Evolutionary conservation across 2,113 vertebrate genomes (phyloP).

Genomic region (Fukomys damarensis): DNA sequence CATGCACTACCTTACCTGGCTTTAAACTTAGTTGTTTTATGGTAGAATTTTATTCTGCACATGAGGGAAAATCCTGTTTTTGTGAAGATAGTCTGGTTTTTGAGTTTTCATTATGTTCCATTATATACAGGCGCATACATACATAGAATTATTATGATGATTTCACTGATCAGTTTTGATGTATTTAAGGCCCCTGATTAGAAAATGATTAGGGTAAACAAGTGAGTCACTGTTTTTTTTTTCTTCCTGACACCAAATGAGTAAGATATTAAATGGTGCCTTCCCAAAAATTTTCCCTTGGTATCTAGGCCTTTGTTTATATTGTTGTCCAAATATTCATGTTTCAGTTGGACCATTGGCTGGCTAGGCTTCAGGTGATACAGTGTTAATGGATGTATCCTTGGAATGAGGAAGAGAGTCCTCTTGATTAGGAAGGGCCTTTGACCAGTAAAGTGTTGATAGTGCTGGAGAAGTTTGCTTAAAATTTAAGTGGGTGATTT

Average conservation of each 20-base stretch:
- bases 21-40: constrained; percentile 36
- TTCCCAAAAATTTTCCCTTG: constrained; percentile 27
- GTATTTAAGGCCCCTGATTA: not conserved
- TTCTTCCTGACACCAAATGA: constrained; percentile 32
- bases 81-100: constrained; percentile 38
- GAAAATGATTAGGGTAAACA: constrained; percentile 52
- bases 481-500: constrained; percentile 45
- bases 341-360: not conserved
- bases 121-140: not conserved
- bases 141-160: not conserved
- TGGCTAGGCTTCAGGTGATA: constrained; percentile 24
- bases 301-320: constrained; percentile 32
- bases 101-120: constrained; percentile 28
- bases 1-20: too few relatives aligned
- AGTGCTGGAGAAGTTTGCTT: constrained; percentile 37
- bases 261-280: constrained; percentile 35
- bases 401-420: constrained; percentile 6
- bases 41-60: constrained; percentile 48
- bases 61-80: constrained; percentile 14
- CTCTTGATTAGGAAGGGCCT: constrained; percentile 45
- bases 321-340: not conserved
- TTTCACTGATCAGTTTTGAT: constrained; percentile 12
- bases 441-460: constrained; percentile 38
- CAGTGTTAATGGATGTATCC: constrained; percentile 1
- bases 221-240: constrained; percentile 52